A percentile compares a stretch with the other conserved stretches of the same genome.
Evolutionary conservation across 2,888 invertebrate genomes (phyloP).

Genomic region (Melikaiella ostensackeni): DNA sequence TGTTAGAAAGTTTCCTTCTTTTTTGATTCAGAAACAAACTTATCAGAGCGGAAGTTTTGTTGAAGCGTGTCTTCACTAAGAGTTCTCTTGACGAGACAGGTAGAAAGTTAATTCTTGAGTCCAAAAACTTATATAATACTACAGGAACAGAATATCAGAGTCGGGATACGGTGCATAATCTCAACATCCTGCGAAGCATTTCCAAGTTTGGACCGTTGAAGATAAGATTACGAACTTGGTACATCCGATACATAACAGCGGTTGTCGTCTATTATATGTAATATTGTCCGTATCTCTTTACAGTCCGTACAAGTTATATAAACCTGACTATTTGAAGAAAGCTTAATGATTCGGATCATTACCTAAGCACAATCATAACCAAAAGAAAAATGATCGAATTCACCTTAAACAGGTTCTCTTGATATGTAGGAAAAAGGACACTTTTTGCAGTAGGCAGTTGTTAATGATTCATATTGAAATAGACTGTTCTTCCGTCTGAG

Average conservation of each 20-base stretch:
- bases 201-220: background rate
- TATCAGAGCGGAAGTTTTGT: background rate
- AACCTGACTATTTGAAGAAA: background rate
- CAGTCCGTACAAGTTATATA: background rate
- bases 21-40: background rate
- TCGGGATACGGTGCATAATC: background rate
- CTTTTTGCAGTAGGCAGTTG: too few relatives aligned
- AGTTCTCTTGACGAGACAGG: background rate
- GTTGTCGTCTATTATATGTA: too few relatives aligned
- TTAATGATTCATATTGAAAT: too few relatives aligned
- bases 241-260: background rate
- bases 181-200: constrained; percentile 2
- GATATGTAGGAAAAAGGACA: too few relatives aligned
- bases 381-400: too few relatives aligned
- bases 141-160: background rate
- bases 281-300: background rate
- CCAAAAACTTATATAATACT: background rate
- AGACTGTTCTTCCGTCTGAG: too few relatives aligned
- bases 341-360: too few relatives aligned
- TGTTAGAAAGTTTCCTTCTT: background rate
- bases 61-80: constrained; percentile 7
- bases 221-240: constrained; percentile 8
- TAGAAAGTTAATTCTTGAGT: background rate
- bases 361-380: too few relatives aligned
- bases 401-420: too few relatives aligned